phyloP scores from a whole-genome alignment of 2,113 vertebrate genomes.

The Ariopsis seemanni region DNA sequence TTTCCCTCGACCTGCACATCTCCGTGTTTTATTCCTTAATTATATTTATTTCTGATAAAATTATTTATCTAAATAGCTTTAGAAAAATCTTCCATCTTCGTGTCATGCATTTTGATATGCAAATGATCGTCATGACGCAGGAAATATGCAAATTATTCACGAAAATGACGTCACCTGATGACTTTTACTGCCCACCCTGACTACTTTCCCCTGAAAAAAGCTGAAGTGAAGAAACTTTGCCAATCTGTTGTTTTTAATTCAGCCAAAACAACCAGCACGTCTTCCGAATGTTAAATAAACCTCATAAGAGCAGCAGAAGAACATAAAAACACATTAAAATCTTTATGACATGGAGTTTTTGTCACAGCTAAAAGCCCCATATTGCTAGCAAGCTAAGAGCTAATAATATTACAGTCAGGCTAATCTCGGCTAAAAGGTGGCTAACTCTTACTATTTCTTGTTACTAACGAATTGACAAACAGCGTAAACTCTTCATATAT shows the following conservation, averaged over 20 bases:
- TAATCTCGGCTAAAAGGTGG: not conserved
- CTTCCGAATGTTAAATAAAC: not conserved
- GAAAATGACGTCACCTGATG: not conserved
- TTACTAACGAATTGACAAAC: not conserved
- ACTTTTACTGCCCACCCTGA: not conserved
- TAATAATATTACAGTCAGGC: not conserved
- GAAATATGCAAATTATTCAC: not conserved
- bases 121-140: not conserved
- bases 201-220: not conserved
- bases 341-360: not conserved
- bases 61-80: not conserved
- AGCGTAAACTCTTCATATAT: not conserved
- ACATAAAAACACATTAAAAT: not conserved
- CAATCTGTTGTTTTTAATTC: not conserved
- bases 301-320: not conserved
- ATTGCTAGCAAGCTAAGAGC: not conserved
- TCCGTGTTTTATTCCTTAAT: not conserved
- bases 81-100: not conserved
- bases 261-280: not conserved
- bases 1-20: not conserved
- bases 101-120: not conserved
- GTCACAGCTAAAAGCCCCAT: not conserved
- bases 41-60: not conserved
- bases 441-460: not conserved
- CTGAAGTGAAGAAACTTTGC: not conserved